Base-by-base conservation (phyloP, 2,888 invertebrate genomes). In the Tricholauxania praeusta region DNA sequence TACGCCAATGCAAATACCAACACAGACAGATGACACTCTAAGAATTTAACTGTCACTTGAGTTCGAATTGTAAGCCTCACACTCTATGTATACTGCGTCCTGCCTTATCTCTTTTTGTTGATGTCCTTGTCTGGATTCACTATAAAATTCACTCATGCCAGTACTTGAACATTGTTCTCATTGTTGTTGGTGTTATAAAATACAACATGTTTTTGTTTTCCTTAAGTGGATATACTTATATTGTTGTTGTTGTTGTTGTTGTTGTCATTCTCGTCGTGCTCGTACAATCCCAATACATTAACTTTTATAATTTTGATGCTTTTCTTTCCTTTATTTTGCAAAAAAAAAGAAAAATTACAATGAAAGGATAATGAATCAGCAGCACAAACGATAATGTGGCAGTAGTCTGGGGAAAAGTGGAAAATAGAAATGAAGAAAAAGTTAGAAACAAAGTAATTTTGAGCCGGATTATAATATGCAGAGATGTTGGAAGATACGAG, bases 331-430 rank as follows among this genome's bases (percentile, higher is more conserved):
- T 48, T 48, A 1, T n/a, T 17, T 12, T 7, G 4, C 17, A 12
- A 64, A n/a, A 49, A 12, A 15, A 64, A 64, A 64, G 10, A 49
- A 17, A 64, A 51, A 57, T 14, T 59, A 57, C 39, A 68, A 68
- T 57, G 57, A 68, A 67, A 68, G 68, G 57, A 68, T 68, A 68
- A 68, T 68, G 53, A 67, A 67, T 39, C 67, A 67, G 39, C 14
- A 55, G 32, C 22, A 53, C 39, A 15, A 14, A 32, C 12, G 32
- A 49, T 28, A 52, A 22, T 39, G 32, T 39, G 39, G 7, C 39
- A 10, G 39, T 39, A 39, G 39, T 10, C 39, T 39, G 39, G 39
- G 39, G 39, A 39, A 39, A 10, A 39, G 39, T 39, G 39, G 39
- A 39, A 39, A 10, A 39, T 10, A 39, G 39, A 39, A 39, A 39